Evolutionary conservation across 2,113 vertebrate species (phyloP).

Genomic region (Ursus arctos): DNA sequence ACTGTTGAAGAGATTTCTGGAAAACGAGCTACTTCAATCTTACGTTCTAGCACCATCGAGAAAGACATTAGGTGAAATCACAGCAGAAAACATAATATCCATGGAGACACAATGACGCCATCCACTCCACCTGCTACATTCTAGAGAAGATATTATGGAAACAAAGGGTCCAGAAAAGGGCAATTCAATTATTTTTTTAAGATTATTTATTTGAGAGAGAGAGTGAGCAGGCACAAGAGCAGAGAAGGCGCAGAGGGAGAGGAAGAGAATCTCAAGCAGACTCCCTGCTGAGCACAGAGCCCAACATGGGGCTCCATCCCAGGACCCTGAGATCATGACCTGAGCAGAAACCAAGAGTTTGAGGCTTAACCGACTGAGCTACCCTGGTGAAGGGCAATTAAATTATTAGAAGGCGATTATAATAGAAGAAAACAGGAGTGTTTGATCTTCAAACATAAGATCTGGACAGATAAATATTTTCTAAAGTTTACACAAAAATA

Average conservation of each 20-base stretch:
- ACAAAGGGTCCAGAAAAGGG: neutral
- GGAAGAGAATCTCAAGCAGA: neutral
- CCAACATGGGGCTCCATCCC: neutral
- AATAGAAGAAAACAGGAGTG: neutral
- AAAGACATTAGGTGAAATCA: neutral
- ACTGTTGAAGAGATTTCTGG: neutral
- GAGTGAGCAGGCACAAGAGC: neutral
- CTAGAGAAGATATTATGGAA: neutral
- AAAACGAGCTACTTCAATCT: neutral
- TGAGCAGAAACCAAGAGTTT: neutral
- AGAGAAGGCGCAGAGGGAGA: neutral
- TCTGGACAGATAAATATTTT: neutral
- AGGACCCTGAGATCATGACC: neutral
- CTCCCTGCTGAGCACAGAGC: neutral
- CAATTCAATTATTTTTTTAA: neutral
- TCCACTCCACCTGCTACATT: neutral
- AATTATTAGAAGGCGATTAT: neutral
- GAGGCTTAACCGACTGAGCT: neutral
- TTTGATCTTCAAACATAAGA: neutral
- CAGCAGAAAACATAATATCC: neutral
- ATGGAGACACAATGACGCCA: rapidly evolving
- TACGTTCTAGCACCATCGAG: neutral
- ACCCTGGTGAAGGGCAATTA: neutral
- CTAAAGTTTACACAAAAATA: neutral
- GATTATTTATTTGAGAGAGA: neutral